These are phyloP conservation scores for Dryobates pubescens DNA, from an alignment of 2,797 vertebrate genomes.

Conservation along the genomic window DNA sequence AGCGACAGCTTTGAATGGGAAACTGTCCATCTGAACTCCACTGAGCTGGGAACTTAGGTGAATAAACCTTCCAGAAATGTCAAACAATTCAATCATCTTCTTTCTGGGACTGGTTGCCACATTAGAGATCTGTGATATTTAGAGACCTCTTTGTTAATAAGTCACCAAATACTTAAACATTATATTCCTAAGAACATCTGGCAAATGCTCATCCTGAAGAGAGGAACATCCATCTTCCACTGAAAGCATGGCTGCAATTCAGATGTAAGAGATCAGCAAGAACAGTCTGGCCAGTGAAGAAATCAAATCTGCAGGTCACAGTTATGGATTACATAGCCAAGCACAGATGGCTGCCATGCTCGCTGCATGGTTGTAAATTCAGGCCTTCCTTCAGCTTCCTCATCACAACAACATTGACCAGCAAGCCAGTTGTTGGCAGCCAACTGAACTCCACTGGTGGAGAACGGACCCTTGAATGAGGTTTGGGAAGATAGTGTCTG, in stretches of 20 bases:
- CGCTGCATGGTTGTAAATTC: neutral
- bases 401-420: accelerated
- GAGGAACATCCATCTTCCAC: neutral
- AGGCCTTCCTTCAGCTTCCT: neutral
- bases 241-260: neutral
- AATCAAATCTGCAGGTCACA: neutral
- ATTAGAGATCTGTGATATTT: neutral
- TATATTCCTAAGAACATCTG: neutral
- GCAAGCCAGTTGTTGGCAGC: neutral
- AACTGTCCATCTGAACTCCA: neutral
- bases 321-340: neutral
- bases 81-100: neutral
- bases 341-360: neutral
- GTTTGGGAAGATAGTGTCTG: neutral
- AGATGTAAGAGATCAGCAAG: neutral
- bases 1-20: neutral
- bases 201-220: neutral
- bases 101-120: neutral
- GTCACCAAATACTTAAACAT: neutral
- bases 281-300: neutral
- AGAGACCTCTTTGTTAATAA: neutral
- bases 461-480: neutral
- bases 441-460: accelerated
- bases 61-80: neutral
- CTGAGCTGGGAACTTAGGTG: neutral